A percentile compares a stretch with the other conserved stretches of the same genome.
Conservation (phyloP, 2,113 vertebrate species). For the Xiphophorus couchianus region DNA sequence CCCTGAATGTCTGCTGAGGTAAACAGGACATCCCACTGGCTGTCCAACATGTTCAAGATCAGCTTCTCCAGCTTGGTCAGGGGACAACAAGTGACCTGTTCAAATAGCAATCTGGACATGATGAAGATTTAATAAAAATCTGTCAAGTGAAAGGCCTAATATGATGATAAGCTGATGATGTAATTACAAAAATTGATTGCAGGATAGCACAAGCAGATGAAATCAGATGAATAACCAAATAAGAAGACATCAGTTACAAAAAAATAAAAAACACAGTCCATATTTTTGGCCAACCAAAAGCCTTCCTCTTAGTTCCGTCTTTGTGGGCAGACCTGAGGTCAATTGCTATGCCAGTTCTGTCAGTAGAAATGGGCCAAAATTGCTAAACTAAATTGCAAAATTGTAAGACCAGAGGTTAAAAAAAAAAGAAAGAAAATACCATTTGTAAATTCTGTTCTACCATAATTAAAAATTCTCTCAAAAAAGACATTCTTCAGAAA, state of each 20-base stretch:
- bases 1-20: not conserved
- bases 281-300: too few relatives aligned
- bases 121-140: not conserved
- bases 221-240: not conserved
- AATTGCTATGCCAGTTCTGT: too few relatives aligned
- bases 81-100: not conserved
- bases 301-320: too few relatives aligned
- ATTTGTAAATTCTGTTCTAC: too few relatives aligned
- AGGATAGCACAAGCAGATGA: not conserved
- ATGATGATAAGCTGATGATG: not conserved
- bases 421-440: too few relatives aligned
- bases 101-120: not conserved
- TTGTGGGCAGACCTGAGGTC: too few relatives aligned
- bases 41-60: not conserved
- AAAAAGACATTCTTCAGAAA: too few relatives aligned
- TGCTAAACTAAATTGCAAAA: too few relatives aligned
- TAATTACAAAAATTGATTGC: not conserved
- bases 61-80: not conserved
- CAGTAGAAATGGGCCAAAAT: too few relatives aligned
- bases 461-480: too few relatives aligned
- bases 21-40: not conserved
- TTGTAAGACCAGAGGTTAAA: too few relatives aligned
- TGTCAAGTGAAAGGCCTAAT: not conserved
- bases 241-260: not conserved
- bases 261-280: too few relatives aligned